Evolutionary conservation across 1,140 invertebrate species (phyloP).

Genomic region (Hycleus phaleratus): DNA sequence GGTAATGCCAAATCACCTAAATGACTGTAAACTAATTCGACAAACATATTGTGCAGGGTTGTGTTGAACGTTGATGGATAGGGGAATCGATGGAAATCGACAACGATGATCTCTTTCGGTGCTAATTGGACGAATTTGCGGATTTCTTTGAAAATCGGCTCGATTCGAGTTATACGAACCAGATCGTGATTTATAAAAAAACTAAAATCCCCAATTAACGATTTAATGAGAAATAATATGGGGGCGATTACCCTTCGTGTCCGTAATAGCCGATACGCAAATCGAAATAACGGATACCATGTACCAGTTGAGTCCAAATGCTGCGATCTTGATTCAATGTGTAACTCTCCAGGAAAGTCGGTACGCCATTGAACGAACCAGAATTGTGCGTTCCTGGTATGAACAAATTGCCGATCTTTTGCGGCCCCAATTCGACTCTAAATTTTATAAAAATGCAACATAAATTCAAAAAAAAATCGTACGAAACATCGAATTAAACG

Average conservation of each 20-base stretch:
- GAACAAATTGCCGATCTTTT: conserved; percentile 48
- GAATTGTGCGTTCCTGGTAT: conserved; percentile 63
- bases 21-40: conserved; percentile 53
- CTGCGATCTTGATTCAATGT: conserved; percentile 61
- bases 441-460: conserved; percentile 29
- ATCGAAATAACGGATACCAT: conserved; percentile 72
- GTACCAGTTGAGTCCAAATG: conserved; percentile 67
- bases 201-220: conserved; percentile 38
- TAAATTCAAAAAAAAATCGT: neutral
- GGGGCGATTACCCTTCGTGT: conserved; percentile 20
- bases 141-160: conserved; percentile 53
- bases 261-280: conserved; percentile 56
- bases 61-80: conserved; percentile 54
- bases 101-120: conserved; percentile 57
- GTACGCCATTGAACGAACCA: conserved; percentile 48
- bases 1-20: conserved; percentile 50
- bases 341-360: conserved; percentile 42
- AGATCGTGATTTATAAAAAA: conserved; percentile 68
- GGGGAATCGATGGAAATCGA: conserved; percentile 66
- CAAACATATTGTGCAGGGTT: conserved; percentile 48
- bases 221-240: neutral
- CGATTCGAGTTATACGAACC: conserved; percentile 55
- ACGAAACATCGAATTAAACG: neutral
- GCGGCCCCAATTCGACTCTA: conserved; percentile 42
- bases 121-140: conserved; percentile 54